Base-by-base conservation (phyloP, 2,113 vertebrate genomes). In the Melanocharis versteri region DNA sequence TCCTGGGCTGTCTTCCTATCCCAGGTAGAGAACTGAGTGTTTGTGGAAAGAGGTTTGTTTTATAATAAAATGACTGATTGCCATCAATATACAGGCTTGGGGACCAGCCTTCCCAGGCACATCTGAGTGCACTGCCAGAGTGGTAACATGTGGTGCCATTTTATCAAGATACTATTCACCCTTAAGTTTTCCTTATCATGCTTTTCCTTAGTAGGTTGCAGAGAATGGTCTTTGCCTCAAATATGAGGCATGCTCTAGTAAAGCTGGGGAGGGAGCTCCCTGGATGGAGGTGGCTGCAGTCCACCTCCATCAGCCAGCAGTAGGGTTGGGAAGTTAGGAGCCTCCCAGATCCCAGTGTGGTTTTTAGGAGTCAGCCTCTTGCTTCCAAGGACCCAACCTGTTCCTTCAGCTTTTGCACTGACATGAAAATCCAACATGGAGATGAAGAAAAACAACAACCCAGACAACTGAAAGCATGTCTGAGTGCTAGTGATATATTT, bases 311-410 rank as follows among this genome's bases (percentile, higher is more conserved):
- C 21, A 31, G 6, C 42, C 62, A 83, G 33, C 7, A 7, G 14
- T 45, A 81, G 56, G 20, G 20, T 9, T 78, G 65, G 47, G 28
- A 31, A 77, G 28, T 1, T 14, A 53, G 50, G 31, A 77, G 11
- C 24, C 28, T 62, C 18, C 22, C 31, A 45, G 56, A 22, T 3
- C 42, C 16, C 0, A 1, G 5, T 1, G 3, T 50, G 23, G 9
- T 27, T 93, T 83, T 44, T 51, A 40, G 54, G 53, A 37, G 6
- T 61, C 26, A 92, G 14, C 11, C 11, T 48, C 33, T 78, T 1
- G 0, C 39, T 68, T 78, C 22, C 10, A 7, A 23, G 75, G 44
- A 56, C 19, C 0, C 3, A 39, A n/a, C 28, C 37, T 30, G 2
- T 47, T 19, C 33, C 31, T 89, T 76, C 1, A 4, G 7, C 39